These are phyloP conservation scores for Gila orcuttii DNA, from an alignment of 2,113 vertebrate species.

Conservation along the genomic window DNA sequence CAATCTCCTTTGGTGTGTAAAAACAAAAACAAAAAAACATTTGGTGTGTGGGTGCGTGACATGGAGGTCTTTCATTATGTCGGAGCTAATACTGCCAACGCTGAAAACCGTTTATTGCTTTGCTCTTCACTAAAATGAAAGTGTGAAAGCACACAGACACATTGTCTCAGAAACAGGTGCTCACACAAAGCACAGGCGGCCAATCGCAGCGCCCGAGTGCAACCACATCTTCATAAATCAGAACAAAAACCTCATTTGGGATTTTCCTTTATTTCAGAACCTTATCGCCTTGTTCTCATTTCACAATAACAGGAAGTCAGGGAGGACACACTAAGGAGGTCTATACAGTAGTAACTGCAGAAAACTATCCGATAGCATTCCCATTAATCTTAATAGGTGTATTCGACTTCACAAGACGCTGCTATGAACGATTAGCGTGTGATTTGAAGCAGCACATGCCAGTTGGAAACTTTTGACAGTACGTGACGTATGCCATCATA, in stretches of 20 bases:
- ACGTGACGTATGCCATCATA: neutral
- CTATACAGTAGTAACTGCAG: neutral
- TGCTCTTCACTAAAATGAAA: constrained; percentile 51
- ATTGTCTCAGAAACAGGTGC: constrained; percentile 67
- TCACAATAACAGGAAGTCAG: neutral
- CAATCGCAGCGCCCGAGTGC: neutral
- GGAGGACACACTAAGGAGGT: neutral
- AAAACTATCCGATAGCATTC: neutral
- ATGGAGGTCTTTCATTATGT: constrained; percentile 56
- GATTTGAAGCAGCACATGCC: neutral
- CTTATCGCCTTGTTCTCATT: neutral
- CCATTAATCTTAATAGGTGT: neutral
- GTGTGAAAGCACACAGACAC: constrained; percentile 65
- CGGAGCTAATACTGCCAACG: constrained; percentile 51
- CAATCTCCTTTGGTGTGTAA: neutral
- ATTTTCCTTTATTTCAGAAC: neutral
- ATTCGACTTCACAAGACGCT: neutral
- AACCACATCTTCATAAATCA: constrained; percentile 4
- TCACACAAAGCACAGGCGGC: constrained; percentile 43
- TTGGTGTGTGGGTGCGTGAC: neutral
- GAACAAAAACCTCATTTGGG: neutral
- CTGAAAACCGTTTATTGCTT: constrained; percentile 59
- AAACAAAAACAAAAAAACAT: neutral
- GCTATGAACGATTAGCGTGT: too few relatives aligned
- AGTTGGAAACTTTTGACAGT: neutral